Base-by-base conservation (phyloP, 1,140 invertebrate species). In the Melanaphis sacchari region DNA sequence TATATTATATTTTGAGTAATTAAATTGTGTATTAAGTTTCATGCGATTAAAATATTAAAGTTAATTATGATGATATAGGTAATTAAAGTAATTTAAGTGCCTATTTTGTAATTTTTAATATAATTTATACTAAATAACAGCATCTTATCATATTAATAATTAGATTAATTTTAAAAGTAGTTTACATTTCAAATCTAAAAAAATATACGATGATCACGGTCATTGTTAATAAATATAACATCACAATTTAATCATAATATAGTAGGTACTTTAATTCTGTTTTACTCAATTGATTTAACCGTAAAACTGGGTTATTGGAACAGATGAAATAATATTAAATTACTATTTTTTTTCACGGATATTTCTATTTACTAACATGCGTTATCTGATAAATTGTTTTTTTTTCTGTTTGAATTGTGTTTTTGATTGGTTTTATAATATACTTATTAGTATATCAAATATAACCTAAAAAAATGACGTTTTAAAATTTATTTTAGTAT, bases 221-320 rank as follows among this genome's bases (percentile, higher is more conserved):
- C 9, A n/a, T 85, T 43, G 41, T 85, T 85, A n/a, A 41, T 43
- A 85, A 18, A 41, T 38, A 41, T 26, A 40, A 40, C 24, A 85
- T 0, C 40, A 46, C 18, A 85, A 24, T 54, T 89, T 38, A 54
- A 52, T 88, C n/a, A 46, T 88, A 88, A 26, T 9, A 52, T 26
- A 15, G 11, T 43, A 43, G 9, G 3, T 41, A 76, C 59, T 76
- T 22, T 31, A 38, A 54, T 54, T 89, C 24, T 26, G 40, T 40
- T 26, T 89, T 40, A 89, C 15, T 43, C 22, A 11, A 38, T 46
- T 43, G 7, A 43, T 9, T 43, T 0, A 3, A 89, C 88, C 88
- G 49, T 89, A 89, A 89, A 89, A 89, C 54, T 54, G 49, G 88
- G 88, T 89, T 54, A 54, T 54, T 89, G 40, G 88, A 36, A 89